Evolutionary conservation across 2,888 invertebrate genomes (phyloP).

Genomic region (Conus canariensis): DNA sequence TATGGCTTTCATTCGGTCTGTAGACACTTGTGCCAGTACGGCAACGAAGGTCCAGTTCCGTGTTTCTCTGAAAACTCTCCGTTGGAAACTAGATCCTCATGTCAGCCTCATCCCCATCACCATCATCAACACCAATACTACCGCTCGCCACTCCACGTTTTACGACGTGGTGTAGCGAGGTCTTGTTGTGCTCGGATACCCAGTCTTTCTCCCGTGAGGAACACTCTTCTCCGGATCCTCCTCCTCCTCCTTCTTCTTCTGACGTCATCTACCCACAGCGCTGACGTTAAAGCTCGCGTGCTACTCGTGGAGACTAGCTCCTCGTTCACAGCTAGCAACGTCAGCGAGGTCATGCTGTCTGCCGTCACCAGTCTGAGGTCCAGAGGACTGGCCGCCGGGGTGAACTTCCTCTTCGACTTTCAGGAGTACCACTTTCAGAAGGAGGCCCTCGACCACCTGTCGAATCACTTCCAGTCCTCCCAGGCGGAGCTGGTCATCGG

Average conservation of each 20-base stretch:
- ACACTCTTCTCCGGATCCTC: background rate
- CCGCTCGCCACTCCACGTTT: background rate
- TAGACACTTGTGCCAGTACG: background rate
- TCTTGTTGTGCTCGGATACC: background rate
- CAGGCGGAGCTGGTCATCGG: background rate
- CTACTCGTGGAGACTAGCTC: slow-evolving; percentile 1
- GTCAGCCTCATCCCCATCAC: background rate
- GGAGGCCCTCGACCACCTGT: background rate
- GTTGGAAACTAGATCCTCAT: background rate
- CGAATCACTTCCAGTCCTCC: background rate
- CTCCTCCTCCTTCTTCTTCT: background rate
- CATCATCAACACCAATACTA: background rate
- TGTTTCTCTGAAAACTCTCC: background rate
- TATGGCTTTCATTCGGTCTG: background rate
- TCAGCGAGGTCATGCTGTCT: background rate
- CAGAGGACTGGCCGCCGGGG: background rate
- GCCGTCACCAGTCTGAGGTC: background rate
- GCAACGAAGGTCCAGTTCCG: no score
- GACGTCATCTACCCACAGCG: background rate
- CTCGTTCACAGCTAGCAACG: background rate
- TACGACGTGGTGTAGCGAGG: background rate
- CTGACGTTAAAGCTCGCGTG: background rate
- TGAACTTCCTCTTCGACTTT: background rate
- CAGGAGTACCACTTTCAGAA: background rate
- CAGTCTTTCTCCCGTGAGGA: background rate